These are phyloP conservation scores for Ennomos quercinarius DNA, from an alignment of 2,888 invertebrate species.

Conservation along the genomic window DNA sequence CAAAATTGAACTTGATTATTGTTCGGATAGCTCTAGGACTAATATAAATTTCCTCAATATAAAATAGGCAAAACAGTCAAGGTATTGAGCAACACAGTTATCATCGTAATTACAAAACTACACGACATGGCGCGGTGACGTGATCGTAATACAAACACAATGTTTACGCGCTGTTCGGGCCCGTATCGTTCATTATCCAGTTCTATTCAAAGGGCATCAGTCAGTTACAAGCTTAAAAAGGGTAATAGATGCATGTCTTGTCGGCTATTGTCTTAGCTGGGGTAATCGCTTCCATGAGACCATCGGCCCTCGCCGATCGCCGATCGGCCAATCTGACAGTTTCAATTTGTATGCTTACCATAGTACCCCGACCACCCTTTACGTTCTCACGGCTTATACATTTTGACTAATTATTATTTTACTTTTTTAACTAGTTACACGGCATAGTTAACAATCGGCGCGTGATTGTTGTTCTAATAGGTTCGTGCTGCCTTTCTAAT, in stretches of 20 bases:
- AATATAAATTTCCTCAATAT: no score
- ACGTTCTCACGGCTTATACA: slow-evolving; percentile 73
- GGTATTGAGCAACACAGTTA: slow-evolving; percentile 36
- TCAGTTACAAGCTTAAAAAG: slow-evolving; percentile 69
- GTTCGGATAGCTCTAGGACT: no score
- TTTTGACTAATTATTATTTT: slow-evolving; percentile 80
- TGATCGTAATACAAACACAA: slow-evolving; percentile 41
- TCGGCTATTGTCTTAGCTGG: slow-evolving; percentile 76
- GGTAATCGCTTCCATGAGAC: slow-evolving; percentile 84
- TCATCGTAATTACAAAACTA: slow-evolving; percentile 43
- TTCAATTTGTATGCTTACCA: slow-evolving; percentile 75
- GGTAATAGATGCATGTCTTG: slow-evolving; percentile 83
- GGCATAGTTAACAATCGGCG: slow-evolving; percentile 65
- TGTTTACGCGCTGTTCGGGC: slow-evolving; percentile 38
- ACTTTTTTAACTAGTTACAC: slow-evolving; percentile 66
- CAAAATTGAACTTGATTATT: no score
- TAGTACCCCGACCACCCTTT: slow-evolving; percentile 67
- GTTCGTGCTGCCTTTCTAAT: slow-evolving; percentile 46
- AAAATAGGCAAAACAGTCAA: slow-evolving; percentile 15
- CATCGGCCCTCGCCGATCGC: slow-evolving; percentile 54
- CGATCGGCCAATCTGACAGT: slow-evolving; percentile 67
- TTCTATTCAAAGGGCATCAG: slow-evolving; percentile 66
- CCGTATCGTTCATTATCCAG: slow-evolving; percentile 57
- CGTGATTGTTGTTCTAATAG: slow-evolving; percentile 64
- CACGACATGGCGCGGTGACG: slow-evolving; percentile 36